Conservation (phyloP, 2,888 invertebrate species). For the Diaperis boleti region DNA sequence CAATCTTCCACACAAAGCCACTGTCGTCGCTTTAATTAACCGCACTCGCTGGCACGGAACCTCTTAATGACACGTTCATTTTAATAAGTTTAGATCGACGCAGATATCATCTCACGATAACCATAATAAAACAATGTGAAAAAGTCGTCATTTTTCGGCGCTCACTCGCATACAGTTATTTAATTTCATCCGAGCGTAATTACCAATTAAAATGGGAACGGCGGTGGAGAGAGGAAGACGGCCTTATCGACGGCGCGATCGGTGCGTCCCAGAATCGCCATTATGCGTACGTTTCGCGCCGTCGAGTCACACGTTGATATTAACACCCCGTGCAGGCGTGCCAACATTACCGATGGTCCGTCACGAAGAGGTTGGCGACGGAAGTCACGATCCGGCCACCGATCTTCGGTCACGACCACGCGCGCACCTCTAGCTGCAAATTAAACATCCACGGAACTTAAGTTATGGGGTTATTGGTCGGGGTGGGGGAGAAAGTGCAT, state of each 20-base stretch:
- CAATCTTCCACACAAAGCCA: constrained; percentile 18
- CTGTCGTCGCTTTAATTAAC: constrained; percentile 35
- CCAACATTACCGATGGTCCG: constrained; percentile 32
- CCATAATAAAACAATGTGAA: constrained; percentile 32
- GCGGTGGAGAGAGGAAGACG: not conserved
- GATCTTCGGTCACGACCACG: constrained; percentile 55
- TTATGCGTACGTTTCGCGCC: constrained; percentile 13
- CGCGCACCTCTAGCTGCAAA: constrained; percentile 55
- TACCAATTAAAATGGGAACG: constrained; percentile 1
- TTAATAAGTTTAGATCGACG: constrained; percentile 33
- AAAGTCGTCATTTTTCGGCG: constrained; percentile 27
- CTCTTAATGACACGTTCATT: constrained; percentile 36
- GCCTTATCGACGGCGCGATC: not conserved
- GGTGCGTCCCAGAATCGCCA: constrained; percentile 1
- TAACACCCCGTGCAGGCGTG: constrained; percentile 31
- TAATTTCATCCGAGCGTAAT: constrained; percentile 16
- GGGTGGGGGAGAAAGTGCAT: constrained; percentile 27
- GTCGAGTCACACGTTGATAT: constrained; percentile 23
- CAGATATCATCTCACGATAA: constrained; percentile 21
- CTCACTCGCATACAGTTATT: constrained; percentile 30
- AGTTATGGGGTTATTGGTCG: constrained; percentile 36
- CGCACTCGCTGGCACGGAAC: constrained; percentile 31
- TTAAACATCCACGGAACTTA: constrained; percentile 50
- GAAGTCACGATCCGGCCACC: constrained; percentile 55
- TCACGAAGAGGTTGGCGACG: constrained; percentile 43